These are phyloP conservation scores for Callocephalon fimbriatum DNA, from an alignment of 2,113 vertebrate species.

Conservation along the genomic window DNA sequence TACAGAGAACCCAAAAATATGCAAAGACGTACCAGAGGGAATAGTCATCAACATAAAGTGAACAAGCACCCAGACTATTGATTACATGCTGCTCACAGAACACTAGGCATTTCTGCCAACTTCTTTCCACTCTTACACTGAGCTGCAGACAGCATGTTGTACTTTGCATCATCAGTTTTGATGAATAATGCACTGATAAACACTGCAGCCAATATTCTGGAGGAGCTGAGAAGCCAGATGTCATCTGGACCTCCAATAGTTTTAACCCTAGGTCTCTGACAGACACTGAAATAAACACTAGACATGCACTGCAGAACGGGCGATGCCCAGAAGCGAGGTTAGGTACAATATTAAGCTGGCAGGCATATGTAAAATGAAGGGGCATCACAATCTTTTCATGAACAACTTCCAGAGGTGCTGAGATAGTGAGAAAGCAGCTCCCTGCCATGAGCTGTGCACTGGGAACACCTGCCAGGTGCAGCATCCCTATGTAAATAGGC, in stretches of 20 bases:
- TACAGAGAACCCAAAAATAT: slow-evolving; percentile 84
- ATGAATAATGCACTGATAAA: slow-evolving; percentile 87
- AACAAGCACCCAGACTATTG: slow-evolving; percentile 85
- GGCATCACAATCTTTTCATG: neutral
- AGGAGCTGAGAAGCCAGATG: slow-evolving; percentile 84
- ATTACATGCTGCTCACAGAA: slow-evolving; percentile 84
- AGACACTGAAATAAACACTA: slow-evolving; percentile 68
- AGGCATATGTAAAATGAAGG: slow-evolving; percentile 21
- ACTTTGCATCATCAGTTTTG: slow-evolving; percentile 87
- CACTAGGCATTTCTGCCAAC: slow-evolving; percentile 83
- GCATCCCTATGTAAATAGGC: neutral
- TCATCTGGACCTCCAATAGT: slow-evolving; percentile 83
- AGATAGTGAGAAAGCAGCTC: neutral
- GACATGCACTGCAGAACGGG: slow-evolving; percentile 6
- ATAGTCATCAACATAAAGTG: slow-evolving; percentile 83
- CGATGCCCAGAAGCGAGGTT: slow-evolving; percentile 37
- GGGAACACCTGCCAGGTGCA: neutral
- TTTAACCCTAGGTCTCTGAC: slow-evolving; percentile 82
- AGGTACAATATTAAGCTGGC: neutral
- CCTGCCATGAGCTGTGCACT: neutral
- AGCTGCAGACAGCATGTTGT: slow-evolving; percentile 84
- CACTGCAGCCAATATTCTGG: slow-evolving; percentile 82
- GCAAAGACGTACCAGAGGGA: slow-evolving; percentile 82
- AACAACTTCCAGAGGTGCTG: neutral
- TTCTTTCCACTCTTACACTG: slow-evolving; percentile 75